These are phyloP conservation scores for Choloepus hoffmanni DNA, from an alignment of 2,113 vertebrate genomes.

Conservation along the genomic window DNA sequence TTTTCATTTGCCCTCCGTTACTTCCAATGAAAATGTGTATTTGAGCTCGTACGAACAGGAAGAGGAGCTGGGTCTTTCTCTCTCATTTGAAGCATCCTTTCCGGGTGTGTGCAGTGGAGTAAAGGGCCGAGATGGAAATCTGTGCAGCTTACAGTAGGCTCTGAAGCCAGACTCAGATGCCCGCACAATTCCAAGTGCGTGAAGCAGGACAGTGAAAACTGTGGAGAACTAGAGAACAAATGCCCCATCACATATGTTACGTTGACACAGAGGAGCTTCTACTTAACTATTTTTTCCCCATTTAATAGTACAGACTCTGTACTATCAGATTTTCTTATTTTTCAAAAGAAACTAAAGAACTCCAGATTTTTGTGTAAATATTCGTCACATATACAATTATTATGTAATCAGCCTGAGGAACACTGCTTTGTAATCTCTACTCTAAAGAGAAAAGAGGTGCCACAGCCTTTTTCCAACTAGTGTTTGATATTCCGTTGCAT, in stretches of 20 bases:
- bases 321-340: not conserved
- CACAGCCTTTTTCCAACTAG: not conserved
- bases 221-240: not conserved
- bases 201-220: rapidly evolving
- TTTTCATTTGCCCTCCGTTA: not conserved
- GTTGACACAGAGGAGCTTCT: not conserved
- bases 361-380: not conserved
- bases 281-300: rapidly evolving
- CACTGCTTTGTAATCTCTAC: not conserved
- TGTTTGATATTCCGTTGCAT: not conserved
- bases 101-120: no score
- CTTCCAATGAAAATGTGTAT: not conserved
- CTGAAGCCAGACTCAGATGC: not conserved
- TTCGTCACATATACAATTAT: not conserved
- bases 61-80: not conserved
- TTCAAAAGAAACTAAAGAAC: not conserved
- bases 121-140: not conserved
- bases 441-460: not conserved
- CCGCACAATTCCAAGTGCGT: not conserved
- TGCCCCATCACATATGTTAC: not conserved
- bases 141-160: not conserved
- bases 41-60: not conserved
- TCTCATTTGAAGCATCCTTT: not conserved
- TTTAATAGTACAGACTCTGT: not conserved
- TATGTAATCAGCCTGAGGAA: not conserved